phyloP scores from a whole-genome alignment of 2,113 vertebrate species.

The Centropristis striata region DNA sequence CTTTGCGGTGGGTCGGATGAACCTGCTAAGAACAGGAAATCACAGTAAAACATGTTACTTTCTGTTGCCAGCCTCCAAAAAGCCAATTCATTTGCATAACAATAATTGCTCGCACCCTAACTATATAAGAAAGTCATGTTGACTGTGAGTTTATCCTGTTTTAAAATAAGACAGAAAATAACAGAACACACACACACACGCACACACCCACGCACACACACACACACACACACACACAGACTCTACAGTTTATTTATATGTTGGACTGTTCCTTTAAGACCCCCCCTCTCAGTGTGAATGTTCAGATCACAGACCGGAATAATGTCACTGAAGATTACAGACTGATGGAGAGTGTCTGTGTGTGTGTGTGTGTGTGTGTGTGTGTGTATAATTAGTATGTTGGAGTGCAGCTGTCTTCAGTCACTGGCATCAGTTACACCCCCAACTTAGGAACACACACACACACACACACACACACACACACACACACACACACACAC shows the following conservation, averaged over 20 bases:
- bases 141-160: too few relatives aligned
- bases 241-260: too few relatives aligned
- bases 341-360: slow-evolving; percentile 5
- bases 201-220: too few relatives aligned
- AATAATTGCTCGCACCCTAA: too few relatives aligned
- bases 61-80: too few relatives aligned
- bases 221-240: neutral
- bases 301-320: slow-evolving; percentile 59
- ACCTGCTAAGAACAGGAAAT: too few relatives aligned
- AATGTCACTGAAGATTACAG: slow-evolving; percentile 46
- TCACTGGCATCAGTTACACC: slow-evolving; percentile 58
- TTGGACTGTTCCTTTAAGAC: slow-evolving; percentile 12
- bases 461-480: slow-evolving; percentile 5
- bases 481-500: neutral
- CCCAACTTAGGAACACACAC: slow-evolving; percentile 45
- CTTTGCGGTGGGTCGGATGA: too few relatives aligned
- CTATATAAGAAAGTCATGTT: too few relatives aligned
- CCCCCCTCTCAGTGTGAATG: neutral
- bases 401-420: slow-evolving; percentile 59
- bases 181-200: too few relatives aligned
- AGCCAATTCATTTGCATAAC: too few relatives aligned
- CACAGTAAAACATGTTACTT: too few relatives aligned
- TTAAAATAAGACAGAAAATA: too few relatives aligned
- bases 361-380: slow-evolving; percentile 8
- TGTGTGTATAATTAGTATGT: slow-evolving; percentile 44